phyloP scores from a whole-genome alignment of 1,140 invertebrate genomes.

The Drosophila mauritiana region DNA sequence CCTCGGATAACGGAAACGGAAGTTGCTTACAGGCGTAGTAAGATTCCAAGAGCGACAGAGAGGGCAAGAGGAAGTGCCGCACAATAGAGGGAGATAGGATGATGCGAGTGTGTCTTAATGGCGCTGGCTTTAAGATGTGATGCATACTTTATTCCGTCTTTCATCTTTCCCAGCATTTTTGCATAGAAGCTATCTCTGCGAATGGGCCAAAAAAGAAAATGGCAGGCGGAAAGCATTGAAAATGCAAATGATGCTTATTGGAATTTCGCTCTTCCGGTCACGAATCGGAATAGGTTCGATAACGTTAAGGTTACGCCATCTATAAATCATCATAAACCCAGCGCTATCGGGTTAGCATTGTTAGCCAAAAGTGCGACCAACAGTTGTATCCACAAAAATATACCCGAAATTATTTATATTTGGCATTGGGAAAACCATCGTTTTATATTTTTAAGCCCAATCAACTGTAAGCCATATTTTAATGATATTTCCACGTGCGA shows the following conservation, averaged over 20 bases:
- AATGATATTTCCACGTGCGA: slow-evolving; percentile 23
- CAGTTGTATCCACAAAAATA: slow-evolving; percentile 17
- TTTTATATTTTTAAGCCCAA: slow-evolving; percentile 34
- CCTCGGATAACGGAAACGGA: slow-evolving; percentile 77
- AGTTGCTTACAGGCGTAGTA: slow-evolving; percentile 71
- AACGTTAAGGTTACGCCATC: slow-evolving; percentile 11
- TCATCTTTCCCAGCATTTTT: slow-evolving; percentile 36
- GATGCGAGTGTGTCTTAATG: slow-evolving; percentile 44
- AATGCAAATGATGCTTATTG: slow-evolving; percentile 51
- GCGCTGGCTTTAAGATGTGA: slow-evolving; percentile 65
- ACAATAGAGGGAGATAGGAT: slow-evolving; percentile 9
- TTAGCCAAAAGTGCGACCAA: slow-evolving; percentile 10
- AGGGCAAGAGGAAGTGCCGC: neutral
- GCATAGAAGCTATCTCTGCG: slow-evolving; percentile 16
- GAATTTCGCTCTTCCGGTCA: slow-evolving; percentile 5
- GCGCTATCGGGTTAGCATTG: too few relatives aligned
- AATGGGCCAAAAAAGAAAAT: slow-evolving; percentile 3
- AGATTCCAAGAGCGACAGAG: slow-evolving; percentile 19
- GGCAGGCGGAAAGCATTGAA: slow-evolving; percentile 18
- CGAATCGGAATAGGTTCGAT: neutral
- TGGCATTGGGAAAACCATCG: slow-evolving; percentile 26
- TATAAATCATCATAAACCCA: slow-evolving; percentile 26
- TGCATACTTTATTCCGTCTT: slow-evolving; percentile 48
- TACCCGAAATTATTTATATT: slow-evolving; percentile 37
- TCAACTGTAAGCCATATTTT: slow-evolving; percentile 54